Percentiles rank a stretch among this genome's conserved stretches.
Evolutionary conservation across 2,113 vertebrate genomes (phyloP).

Genomic region (Sinocyclocheilus rhinocerous): DNA sequence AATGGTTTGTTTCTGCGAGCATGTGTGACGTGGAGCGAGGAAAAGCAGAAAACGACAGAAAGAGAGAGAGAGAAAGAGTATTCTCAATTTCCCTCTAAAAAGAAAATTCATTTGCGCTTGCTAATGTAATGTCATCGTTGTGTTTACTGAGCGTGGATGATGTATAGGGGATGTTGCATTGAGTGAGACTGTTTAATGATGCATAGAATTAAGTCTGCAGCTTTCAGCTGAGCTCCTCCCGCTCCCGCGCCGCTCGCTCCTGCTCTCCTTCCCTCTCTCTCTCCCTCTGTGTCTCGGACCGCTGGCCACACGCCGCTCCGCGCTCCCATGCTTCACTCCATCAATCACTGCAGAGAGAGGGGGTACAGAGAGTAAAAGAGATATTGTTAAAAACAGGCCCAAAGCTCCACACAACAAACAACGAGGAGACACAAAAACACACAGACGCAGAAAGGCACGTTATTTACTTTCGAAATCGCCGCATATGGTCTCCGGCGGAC

Average conservation of each 20-base stretch:
- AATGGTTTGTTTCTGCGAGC: slow-evolving; percentile 70
- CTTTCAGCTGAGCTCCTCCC: slow-evolving; percentile 93
- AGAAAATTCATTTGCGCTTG: slow-evolving; percentile 98
- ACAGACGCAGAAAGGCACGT: neutral
- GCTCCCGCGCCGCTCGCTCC: slow-evolving; percentile 45
- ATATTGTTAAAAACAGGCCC: no score
- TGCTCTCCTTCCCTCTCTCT: neutral
- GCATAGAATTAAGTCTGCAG: slow-evolving; percentile 98
- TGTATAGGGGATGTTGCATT: slow-evolving; percentile 96
- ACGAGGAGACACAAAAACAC: neutral
- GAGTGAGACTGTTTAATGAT: slow-evolving; percentile 98
- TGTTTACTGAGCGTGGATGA: slow-evolving; percentile 98
- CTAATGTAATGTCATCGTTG: slow-evolving; percentile 98
- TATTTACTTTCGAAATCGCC: slow-evolving; percentile 36
- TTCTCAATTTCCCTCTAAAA: slow-evolving; percentile 97
- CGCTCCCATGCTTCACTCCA: slow-evolving; percentile 71
- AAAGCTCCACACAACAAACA: no score
- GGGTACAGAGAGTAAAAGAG: slow-evolving; percentile 37
- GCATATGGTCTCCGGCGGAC: neutral
- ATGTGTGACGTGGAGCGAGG: slow-evolving; percentile 52
- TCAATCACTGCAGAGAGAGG: slow-evolving; percentile 74
- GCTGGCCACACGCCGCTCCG: slow-evolving; percentile 72
- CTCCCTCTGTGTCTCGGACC: slow-evolving; percentile 74
- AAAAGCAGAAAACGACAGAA: slow-evolving; percentile 59
- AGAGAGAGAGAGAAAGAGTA: slow-evolving; percentile 77